phyloP scores from a whole-genome alignment of 2,888 invertebrate genomes.

The Parelbella ahira region DNA sequence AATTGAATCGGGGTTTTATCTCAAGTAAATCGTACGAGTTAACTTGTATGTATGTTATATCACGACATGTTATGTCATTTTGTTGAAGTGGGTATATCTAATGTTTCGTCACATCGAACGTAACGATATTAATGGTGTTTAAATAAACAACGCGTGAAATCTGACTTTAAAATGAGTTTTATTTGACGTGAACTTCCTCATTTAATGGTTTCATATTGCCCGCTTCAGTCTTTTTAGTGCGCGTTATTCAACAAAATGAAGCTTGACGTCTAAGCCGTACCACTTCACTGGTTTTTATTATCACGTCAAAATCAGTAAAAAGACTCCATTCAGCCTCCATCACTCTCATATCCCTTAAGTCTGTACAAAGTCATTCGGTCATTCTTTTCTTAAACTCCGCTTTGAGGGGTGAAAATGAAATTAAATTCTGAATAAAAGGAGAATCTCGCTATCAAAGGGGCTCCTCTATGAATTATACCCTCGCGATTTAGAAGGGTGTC shows the following conservation, averaged over 20 bases:
- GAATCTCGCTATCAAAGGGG: conserved; percentile 66
- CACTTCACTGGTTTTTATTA: conserved; percentile 27
- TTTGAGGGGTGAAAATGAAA: conserved; percentile 77
- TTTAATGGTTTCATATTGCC: conserved; percentile 12
- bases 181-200: conserved; percentile 5
- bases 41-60: no score
- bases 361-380: conserved; percentile 63
- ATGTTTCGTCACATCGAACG: no score
- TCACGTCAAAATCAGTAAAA: conserved; percentile 39
- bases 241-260: conserved; percentile 11
- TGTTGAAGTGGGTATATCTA: no score
- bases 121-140: no score
- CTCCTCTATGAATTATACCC: conserved; percentile 71
- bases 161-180: conserved; percentile 2
- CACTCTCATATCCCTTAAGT: conserved; percentile 49
- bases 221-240: conserved; percentile 1
- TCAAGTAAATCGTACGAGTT: no score
- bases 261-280: conserved; percentile 7
- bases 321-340: conserved; percentile 43
- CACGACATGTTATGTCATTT: no score
- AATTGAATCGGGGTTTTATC: no score
- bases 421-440: conserved; percentile 78
- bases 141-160: no score
- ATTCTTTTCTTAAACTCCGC: conserved; percentile 65
- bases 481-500: conserved; percentile 53